Evolutionary conservation across 2,888 invertebrate genomes (phyloP), one percentile per base, ranked within the genome.

Genomic region (Malachius bipustulatus): DNA sequence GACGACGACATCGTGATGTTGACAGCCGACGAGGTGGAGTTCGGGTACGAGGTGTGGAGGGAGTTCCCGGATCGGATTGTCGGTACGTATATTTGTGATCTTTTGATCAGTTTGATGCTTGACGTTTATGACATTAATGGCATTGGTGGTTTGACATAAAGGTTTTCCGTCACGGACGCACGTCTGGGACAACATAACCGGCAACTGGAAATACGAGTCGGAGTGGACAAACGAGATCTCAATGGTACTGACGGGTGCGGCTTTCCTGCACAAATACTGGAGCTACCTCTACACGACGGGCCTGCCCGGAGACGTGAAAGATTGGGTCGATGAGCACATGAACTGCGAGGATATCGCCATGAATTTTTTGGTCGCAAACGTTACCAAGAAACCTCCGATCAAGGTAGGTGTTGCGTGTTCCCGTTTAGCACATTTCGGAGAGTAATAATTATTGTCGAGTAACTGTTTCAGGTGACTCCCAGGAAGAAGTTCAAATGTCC

Each of bases 271-370:
- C 60, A 94, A 94, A 71, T 85, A 82, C 57, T 96, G 91, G 88
- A 90, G 84, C 55, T 88, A 87, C 64, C 76, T 91, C 66, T 96
- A 94, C 60, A 90, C 91, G 12, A 76, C 82, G 49, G 73, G 76
- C 28, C 81, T 96, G 82, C 90, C 93, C 0, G 71, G 75, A 1
- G 77, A 80, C 49, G 81, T 94, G 28, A 78, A 82, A 39, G 69
- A 76, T 35, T 93, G 88, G 87, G 93, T 94, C 1, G 94, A 96
- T 59, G 80, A 84, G 10, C 82, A 87, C 55, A 93, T 94, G 84
- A 96, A 96, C 63, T 96, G 94, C 58, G 96, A 96, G 62, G 94
- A 96, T 57, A 91, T 96, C 48, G 94, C 94, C 1, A 94, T 96
- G 90, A 96, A 96, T 64, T 96, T 94, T 64, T 73, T 96, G 3